Percentiles rank a stretch among this genome's conserved stretches.
phyloP scores from a whole-genome alignment of 2,888 invertebrate species.

The Peribatodes rhomboidaria region DNA sequence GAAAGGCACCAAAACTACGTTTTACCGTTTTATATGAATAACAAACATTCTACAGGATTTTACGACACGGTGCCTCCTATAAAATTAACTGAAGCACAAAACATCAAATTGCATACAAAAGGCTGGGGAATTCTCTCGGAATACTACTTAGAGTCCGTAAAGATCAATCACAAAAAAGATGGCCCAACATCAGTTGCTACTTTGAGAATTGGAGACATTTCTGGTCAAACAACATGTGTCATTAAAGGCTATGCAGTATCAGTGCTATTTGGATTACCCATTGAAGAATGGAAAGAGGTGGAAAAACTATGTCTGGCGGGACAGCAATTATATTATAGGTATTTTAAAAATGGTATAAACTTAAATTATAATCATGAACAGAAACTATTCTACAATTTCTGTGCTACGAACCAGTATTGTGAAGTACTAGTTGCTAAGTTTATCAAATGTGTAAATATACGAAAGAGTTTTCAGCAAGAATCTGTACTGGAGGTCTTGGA shows the following conservation, averaged over 20 bases:
- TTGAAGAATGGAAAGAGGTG: constrained; percentile 71
- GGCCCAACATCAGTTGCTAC: constrained; percentile 65
- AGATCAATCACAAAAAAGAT: constrained; percentile 66
- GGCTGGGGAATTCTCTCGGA: constrained; percentile 76
- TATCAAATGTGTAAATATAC: constrained; percentile 67
- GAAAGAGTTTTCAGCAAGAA: constrained; percentile 71
- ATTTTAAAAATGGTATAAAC: constrained; percentile 76
- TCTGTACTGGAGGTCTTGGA: constrained; percentile 71
- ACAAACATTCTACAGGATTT: constrained; percentile 48
- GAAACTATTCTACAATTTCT: constrained; percentile 80
- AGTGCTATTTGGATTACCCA: constrained; percentile 69
- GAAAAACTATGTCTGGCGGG: constrained; percentile 66
- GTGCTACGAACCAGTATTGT: constrained; percentile 67
- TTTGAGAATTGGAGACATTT: constrained; percentile 70
- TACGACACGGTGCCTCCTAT: constrained; percentile 61
- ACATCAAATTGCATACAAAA: constrained; percentile 61
- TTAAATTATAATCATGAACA: constrained; percentile 69
- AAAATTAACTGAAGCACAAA: constrained; percentile 70
- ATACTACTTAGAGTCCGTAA: constrained; percentile 78
- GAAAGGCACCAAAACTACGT: too few species aligned
- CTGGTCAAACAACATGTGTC: constrained; percentile 74
- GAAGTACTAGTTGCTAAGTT: constrained; percentile 70
- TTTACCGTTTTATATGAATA: constrained; percentile 55
- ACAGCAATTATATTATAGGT: constrained; percentile 79
- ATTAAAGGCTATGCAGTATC: constrained; percentile 69